Conservation (phyloP, 2,888 invertebrate species). For the Aspidiotus rigidus region DNA sequence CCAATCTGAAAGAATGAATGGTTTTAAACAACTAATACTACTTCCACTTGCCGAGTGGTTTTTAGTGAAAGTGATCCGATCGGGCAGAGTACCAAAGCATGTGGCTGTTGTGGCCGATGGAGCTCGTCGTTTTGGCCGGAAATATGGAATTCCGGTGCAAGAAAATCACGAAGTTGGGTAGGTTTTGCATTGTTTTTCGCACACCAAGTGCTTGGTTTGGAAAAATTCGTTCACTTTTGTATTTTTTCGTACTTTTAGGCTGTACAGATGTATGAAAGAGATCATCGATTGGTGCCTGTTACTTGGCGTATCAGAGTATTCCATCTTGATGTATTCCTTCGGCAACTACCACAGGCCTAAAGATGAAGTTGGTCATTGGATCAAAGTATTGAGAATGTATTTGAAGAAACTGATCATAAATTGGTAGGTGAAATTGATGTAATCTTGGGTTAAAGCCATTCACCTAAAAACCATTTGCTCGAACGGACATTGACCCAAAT, state of each 20-base stretch:
- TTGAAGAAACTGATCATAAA: constrained; percentile 23
- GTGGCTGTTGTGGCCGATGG: constrained; percentile 30
- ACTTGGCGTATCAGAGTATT: constrained; percentile 24
- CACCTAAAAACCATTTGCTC: not conserved
- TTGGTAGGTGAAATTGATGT: constrained; percentile 8
- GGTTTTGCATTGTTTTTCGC: not conserved
- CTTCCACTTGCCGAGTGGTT: not conserved
- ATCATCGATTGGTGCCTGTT: constrained; percentile 30
- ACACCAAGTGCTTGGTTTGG: not conserved
- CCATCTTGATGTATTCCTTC: constrained; percentile 27
- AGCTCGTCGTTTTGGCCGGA: constrained; percentile 28
- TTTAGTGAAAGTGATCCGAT: not conserved
- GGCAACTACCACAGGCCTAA: constrained; percentile 29
- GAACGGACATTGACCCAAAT: not conserved
- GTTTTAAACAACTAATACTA: too few species aligned
- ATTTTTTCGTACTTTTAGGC: not conserved
- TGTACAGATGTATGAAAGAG: constrained; percentile 19
- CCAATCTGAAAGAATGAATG: too few species aligned
- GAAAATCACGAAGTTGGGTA: constrained; percentile 33
- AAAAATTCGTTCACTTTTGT: not conserved
- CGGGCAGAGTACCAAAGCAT: constrained; percentile 11
- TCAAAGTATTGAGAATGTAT: constrained; percentile 25
- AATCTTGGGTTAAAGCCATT: too few species aligned
- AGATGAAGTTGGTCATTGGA: constrained; percentile 28
- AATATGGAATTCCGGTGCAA: constrained; percentile 22